Evolutionary conservation across 2,113 vertebrate genomes (phyloP).

Genomic region (Piprites chloris): DNA sequence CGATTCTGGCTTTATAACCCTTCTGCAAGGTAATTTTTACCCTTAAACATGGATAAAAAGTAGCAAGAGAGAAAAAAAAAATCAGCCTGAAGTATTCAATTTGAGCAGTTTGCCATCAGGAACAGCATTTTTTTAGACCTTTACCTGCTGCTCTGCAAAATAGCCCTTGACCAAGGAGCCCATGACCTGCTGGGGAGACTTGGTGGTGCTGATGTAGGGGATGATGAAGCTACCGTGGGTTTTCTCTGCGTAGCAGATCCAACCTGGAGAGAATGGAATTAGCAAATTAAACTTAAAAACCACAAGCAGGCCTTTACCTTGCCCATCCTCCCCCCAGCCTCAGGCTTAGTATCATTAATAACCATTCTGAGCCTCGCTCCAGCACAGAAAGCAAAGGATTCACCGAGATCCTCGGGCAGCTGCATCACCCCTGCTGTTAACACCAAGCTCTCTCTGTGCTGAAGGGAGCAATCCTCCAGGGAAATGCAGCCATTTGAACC

Average conservation of each 20-base stretch:
- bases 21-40: not conserved
- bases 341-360: not conserved
- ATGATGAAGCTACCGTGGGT: conserved; percentile 89
- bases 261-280: conserved; percentile 72
- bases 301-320: not conserved
- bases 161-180: conserved; percentile 89
- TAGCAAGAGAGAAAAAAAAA: not conserved
- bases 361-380: not conserved
- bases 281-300: not conserved
- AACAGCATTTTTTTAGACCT: not conserved
- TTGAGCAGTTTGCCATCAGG: not conserved
- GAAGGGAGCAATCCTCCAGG: not conserved
- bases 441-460: not conserved
- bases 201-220: conserved; percentile 88
- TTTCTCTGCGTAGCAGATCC: conserved; percentile 98
- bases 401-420: not conserved
- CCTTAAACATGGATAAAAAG: not conserved
- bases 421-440: not conserved
- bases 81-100: accelerated
- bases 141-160: conserved; percentile 86
- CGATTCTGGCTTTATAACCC: not conserved
- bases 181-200: conserved; percentile 96
- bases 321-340: not conserved
- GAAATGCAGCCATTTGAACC: not conserved
- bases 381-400: not conserved